Percentiles rank a stretch among this genome's conserved stretches.
phyloP scores from a whole-genome alignment of 2,797 vertebrate genomes.

The Spinibarbus caldwelli region DNA sequence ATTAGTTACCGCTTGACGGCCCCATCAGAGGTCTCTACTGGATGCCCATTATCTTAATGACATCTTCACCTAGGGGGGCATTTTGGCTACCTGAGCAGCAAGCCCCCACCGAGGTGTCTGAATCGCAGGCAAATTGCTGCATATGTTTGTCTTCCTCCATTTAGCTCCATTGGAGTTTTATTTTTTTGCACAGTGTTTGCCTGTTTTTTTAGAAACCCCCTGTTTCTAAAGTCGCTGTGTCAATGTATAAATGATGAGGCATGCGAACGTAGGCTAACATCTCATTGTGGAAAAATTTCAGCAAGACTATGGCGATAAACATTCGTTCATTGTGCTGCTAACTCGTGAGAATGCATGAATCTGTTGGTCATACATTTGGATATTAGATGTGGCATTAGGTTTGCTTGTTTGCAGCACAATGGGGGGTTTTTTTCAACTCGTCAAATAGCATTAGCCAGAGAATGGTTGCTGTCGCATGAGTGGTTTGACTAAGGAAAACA shows the following conservation, averaged over 20 bases:
- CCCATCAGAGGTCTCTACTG: slow-evolving; percentile 62
- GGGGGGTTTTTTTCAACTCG: slow-evolving; percentile 15
- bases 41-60: slow-evolving; percentile 68
- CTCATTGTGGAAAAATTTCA: slow-evolving; percentile 28
- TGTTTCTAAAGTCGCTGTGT: neutral
- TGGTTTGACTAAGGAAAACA: slow-evolving; percentile 31
- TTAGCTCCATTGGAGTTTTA: slow-evolving; percentile 1
- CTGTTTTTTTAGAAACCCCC: no score
- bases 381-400: slow-evolving; percentile 30
- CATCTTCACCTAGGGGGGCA: slow-evolving; percentile 49
- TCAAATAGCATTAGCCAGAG: slow-evolving; percentile 37
- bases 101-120: slow-evolving; percentile 32
- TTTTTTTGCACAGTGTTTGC: neutral
- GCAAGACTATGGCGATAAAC: slow-evolving; percentile 25
- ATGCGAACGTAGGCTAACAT: slow-evolving; percentile 1
- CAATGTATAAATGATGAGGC: slow-evolving; percentile 32
- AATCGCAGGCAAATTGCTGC: slow-evolving; percentile 35
- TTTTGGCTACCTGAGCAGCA: slow-evolving; percentile 40
- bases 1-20: slow-evolving; percentile 67
- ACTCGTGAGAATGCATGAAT: slow-evolving; percentile 37
- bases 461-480: slow-evolving; percentile 32
- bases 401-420: slow-evolving; percentile 45
- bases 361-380: slow-evolving; percentile 23
- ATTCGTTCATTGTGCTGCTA: slow-evolving; percentile 31
- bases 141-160: slow-evolving; percentile 43